These are phyloP conservation scores for Cyanoderma ruficeps DNA, from an alignment of 2,113 vertebrate genomes.

Conservation along the genomic window DNA sequence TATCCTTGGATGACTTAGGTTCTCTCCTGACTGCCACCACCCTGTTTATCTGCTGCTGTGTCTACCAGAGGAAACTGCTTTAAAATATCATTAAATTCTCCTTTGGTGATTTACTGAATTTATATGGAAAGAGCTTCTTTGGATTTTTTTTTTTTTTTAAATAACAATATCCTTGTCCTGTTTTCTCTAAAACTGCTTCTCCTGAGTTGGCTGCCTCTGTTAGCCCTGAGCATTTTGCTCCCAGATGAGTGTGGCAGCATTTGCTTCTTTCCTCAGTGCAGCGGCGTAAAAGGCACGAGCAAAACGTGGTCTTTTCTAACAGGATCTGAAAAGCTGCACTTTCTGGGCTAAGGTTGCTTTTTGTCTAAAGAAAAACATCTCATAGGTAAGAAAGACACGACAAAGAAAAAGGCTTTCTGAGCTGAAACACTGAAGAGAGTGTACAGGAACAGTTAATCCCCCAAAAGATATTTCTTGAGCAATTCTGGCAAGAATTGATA, in stretches of 20 bases:
- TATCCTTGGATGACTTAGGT: not conserved
- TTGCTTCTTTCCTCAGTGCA: not conserved
- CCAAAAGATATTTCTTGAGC: not conserved
- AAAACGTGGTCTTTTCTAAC: not conserved
- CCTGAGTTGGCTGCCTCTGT: not conserved
- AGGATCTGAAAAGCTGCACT: not conserved
- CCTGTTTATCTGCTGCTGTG: not conserved
- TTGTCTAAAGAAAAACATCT: not conserved
- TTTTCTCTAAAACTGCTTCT: not conserved
- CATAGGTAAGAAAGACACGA: not conserved
- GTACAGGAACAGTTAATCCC: conserved; percentile 59
- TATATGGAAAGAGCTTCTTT: not conserved
- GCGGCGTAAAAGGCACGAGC: not conserved
- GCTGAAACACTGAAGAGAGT: not conserved
- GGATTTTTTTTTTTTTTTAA: not conserved
- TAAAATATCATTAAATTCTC: not conserved
- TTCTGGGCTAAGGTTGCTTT: not conserved
- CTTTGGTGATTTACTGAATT: not conserved
- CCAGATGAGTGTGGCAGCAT: not conserved
- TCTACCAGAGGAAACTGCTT: not conserved
- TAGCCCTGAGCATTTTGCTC: not conserved
- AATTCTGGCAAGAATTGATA: conserved; percentile 20
- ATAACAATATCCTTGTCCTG: not conserved
- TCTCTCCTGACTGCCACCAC: not conserved
- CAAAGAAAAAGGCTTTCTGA: not conserved